A percentile compares a stretch with the other conserved stretches of the same genome.
phyloP scores from a whole-genome alignment of 2,888 invertebrate genomes.

The Macrophya annulata region DNA sequence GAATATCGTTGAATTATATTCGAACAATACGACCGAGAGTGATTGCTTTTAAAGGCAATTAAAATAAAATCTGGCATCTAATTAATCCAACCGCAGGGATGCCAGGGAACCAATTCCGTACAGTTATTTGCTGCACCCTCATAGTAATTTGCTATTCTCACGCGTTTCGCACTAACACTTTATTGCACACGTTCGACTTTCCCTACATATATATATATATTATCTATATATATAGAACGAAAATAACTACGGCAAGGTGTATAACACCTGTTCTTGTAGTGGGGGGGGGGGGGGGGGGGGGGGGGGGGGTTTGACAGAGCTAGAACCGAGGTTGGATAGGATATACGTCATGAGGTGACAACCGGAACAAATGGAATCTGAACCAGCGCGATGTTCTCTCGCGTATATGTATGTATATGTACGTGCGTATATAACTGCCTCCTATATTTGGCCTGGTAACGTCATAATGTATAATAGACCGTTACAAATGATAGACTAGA shows the following conservation, averaged over 20 bases:
- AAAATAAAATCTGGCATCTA: slow-evolving; percentile 42
- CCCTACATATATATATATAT: not conserved
- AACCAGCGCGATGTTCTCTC: slow-evolving; percentile 71
- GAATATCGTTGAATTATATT: slow-evolving; percentile 16
- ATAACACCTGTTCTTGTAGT: slow-evolving; percentile 46
- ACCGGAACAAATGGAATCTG: slow-evolving; percentile 80
- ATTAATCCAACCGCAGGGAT: not conserved
- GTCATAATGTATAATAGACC: slow-evolving; percentile 49
- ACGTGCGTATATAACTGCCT: not conserved
- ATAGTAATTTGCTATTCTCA: slow-evolving; percentile 35
- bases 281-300: not conserved
- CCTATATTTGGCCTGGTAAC: slow-evolving; percentile 32
- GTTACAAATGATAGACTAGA: slow-evolving; percentile 25
- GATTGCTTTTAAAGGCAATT: slow-evolving; percentile 32
- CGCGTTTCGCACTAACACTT: slow-evolving; percentile 19
- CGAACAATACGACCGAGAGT: not conserved
- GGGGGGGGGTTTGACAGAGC: slow-evolving; percentile 49
- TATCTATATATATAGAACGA: not conserved
- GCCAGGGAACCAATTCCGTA: slow-evolving; percentile 10
- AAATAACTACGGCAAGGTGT: slow-evolving; percentile 18
- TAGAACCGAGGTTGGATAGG: slow-evolving; percentile 71
- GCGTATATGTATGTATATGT: not conserved
- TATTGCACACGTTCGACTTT: slow-evolving; percentile 7
- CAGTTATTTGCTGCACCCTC: not conserved
- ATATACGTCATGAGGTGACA: slow-evolving; percentile 78